Evolutionary conservation across 2,888 invertebrate species (phyloP), one percentile per base, ranked within the genome.

Genomic region (Platerodrilus igneus): DNA sequence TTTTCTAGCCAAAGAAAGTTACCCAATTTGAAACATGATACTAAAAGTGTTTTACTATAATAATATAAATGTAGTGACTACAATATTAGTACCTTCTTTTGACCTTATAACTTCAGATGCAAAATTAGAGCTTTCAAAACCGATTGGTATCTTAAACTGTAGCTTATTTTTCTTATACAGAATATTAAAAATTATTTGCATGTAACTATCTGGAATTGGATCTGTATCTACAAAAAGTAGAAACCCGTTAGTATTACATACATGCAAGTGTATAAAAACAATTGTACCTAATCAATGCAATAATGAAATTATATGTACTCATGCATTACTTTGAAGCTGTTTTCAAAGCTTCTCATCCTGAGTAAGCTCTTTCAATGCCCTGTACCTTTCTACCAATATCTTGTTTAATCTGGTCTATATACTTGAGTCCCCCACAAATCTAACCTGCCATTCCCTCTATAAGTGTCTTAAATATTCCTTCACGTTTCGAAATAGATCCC

Each of bases 91-190:
- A 71, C 82, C 75, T 72, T 86, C 85, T 60, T 83, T 79, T 2
- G 83, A 79, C 57, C 80, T 74, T 51, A 82, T 83, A 45, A 87
- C 71, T 61, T 85, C 84, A 41, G 80, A 80, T 3, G 84, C 83
- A 64, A 86, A 82, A 61, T 75, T 77, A 43, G 82, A 82, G 26
- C 83, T 82, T 52, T 76, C 76, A 36, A 69, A 64, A 21, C 76
- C 77, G 53, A 74, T 74, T 52, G 70, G 70, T 62, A 78, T 70
- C 58, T 74, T 73, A 53, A 77, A 75, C 25, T 71, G 62, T 30
- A 75, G 60, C 49, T 71, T 71, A 27, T 69, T 59, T 47, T 73
- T 73, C 37, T 71, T 70, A 26, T 72, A 72, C 25, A 67, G 66
- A 37, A 78, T 67, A 55, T 74, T 76, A 45, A 78, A 67, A 51